Conservation (phyloP, 2,113 vertebrate species). For the Mormoops blainvillei region DNA sequence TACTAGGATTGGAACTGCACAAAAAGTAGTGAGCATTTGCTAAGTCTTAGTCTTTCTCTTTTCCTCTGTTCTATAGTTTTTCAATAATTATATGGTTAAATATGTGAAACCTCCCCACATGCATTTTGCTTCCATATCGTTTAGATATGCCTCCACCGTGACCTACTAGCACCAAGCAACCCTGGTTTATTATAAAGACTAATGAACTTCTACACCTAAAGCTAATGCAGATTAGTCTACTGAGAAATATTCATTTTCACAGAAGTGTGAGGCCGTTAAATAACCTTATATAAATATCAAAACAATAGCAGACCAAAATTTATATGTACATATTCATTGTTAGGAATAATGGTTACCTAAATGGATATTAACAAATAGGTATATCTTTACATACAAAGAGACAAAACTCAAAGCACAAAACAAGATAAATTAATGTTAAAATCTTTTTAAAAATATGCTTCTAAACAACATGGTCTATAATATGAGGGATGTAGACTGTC, state of each 20-base stretch:
- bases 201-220: background rate
- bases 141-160: background rate
- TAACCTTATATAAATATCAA: background rate
- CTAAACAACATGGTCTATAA: background rate
- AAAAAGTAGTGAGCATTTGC: background rate
- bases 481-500: background rate
- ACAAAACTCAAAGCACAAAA: background rate
- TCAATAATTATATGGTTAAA: background rate
- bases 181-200: background rate
- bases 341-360: background rate
- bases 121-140: background rate
- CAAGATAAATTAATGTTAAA: background rate
- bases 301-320: background rate
- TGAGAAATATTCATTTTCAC: background rate
- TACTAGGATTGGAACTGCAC: background rate
- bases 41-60: background rate
- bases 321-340: background rate
- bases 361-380: background rate
- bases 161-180: background rate
- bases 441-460: background rate
- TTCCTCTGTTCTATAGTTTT: background rate
- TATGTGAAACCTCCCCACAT: background rate
- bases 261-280: background rate
- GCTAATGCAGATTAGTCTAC: background rate
- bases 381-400: background rate